Percentiles rank a stretch among this genome's conserved stretches.
Evolutionary conservation across 1,140 invertebrate species (phyloP).

Genomic region (Hetaerina americana): DNA sequence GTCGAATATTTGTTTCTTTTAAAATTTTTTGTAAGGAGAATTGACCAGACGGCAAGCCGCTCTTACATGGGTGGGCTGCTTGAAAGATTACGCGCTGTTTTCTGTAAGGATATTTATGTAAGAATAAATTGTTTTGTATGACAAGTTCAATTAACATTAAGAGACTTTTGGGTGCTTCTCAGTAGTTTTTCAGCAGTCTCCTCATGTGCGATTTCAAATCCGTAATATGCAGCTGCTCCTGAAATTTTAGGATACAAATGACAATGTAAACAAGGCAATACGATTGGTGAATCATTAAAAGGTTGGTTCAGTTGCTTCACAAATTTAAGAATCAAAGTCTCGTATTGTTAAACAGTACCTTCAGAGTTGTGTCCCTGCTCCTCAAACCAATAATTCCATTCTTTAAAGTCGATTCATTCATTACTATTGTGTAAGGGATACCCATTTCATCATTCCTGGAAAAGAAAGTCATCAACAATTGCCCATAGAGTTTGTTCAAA

Average conservation of each 20-base stretch:
- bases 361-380: conserved; percentile 57
- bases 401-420: conserved; percentile 48
- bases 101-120: neutral
- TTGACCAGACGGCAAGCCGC: no score
- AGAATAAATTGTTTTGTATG: neutral
- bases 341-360: conserved; percentile 24
- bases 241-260: conserved; percentile 23
- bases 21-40: no score
- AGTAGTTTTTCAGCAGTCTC: conserved; percentile 20
- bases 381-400: conserved; percentile 57
- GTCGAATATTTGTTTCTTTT: no score
- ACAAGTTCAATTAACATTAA: neutral
- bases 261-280: conserved; percentile 8
- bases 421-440: conserved; percentile 52
- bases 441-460: conserved; percentile 29
- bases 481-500: no score
- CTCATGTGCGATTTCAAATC: conserved; percentile 31
- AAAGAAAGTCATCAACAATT: no score
- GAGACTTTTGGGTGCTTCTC: neutral
- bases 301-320: neutral
- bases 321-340: conserved; percentile 4
- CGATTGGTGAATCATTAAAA: no score
- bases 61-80: neutral
- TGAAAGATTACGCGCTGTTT: neutral
- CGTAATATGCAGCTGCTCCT: conserved; percentile 37